Conservation (phyloP, 2,113 vertebrate genomes). For the Rhinolophus ferrumequinum region DNA sequence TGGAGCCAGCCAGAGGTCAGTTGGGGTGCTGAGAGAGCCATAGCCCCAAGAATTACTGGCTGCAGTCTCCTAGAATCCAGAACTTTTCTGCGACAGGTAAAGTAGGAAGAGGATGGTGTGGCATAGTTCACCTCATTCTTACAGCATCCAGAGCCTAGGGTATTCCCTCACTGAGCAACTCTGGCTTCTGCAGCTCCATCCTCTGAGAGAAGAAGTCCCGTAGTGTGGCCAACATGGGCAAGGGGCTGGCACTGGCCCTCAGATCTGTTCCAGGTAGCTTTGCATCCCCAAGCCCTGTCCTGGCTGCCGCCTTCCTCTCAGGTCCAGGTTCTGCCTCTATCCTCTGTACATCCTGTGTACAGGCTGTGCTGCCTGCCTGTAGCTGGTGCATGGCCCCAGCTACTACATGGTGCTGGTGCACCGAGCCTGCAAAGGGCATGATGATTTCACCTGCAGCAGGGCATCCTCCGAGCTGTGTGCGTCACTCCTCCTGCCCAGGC, state of each 20-base stretch:
- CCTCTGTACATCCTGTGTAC: not conserved
- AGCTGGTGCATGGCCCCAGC: not conserved
- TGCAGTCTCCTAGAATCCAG: not conserved
- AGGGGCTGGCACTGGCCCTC: not conserved
- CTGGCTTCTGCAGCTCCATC: not conserved
- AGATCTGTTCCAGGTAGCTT: not conserved
- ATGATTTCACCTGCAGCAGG: fast-evolving
- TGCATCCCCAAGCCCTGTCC: too few species aligned
- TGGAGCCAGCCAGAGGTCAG: not conserved
- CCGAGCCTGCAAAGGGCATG: not conserved
- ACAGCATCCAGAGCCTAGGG: not conserved
- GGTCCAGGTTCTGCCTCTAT: not conserved
- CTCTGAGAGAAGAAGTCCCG: not conserved
- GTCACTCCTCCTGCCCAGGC: not conserved
- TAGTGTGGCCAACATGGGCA: fast-evolving
- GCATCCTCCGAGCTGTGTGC: not conserved
- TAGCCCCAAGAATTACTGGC: not conserved
- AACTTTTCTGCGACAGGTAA: not conserved
- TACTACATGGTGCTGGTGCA: not conserved
- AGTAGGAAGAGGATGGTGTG: not conserved
- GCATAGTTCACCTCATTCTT: not conserved
- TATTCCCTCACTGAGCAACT: not conserved
- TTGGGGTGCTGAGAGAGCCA: not conserved
- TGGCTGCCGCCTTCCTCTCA: not conserved
- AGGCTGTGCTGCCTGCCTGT: not conserved